Conservation (phyloP, 2,113 vertebrate genomes). For the Merops nubicus region DNA sequence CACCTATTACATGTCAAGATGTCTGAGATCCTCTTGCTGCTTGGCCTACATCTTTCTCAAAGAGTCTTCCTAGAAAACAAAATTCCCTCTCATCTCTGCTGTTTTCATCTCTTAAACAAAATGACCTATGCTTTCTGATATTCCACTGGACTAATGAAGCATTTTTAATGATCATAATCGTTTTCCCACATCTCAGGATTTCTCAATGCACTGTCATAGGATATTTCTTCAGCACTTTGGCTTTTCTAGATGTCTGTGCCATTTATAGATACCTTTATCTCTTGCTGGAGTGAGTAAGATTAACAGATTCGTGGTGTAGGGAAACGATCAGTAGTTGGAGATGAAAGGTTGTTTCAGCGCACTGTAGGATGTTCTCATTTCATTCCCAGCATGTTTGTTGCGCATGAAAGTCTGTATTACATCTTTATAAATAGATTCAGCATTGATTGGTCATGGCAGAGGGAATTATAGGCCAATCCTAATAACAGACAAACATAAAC, state of each 20-base stretch:
- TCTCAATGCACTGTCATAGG: not conserved
- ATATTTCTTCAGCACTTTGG: not conserved
- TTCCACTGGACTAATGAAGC: not conserved
- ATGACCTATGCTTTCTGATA: not conserved
- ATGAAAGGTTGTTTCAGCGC: not conserved
- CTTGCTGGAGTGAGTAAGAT: not conserved
- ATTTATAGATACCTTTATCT: not conserved
- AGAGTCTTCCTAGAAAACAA: not conserved
- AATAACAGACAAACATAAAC: not conserved
- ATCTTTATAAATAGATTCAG: not conserved
- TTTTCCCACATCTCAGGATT: not conserved
- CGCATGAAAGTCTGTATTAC: not conserved
- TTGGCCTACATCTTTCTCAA: constrained; percentile 20
- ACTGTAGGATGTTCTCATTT: not conserved
- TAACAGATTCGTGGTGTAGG: not conserved
- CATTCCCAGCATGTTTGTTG: not conserved
- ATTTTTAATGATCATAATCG: not conserved
- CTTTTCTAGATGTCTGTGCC: not conserved
- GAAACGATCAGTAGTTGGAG: not conserved
- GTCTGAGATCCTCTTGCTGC: not conserved
- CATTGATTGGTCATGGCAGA: not conserved
- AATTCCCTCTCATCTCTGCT: not conserved
- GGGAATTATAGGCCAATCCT: not conserved
- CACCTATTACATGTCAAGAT: not conserved
- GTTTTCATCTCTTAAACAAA: not conserved